These are phyloP conservation scores for Ectemnius cavifrons DNA, from an alignment of 2,888 invertebrate genomes.

Conservation along the genomic window DNA sequence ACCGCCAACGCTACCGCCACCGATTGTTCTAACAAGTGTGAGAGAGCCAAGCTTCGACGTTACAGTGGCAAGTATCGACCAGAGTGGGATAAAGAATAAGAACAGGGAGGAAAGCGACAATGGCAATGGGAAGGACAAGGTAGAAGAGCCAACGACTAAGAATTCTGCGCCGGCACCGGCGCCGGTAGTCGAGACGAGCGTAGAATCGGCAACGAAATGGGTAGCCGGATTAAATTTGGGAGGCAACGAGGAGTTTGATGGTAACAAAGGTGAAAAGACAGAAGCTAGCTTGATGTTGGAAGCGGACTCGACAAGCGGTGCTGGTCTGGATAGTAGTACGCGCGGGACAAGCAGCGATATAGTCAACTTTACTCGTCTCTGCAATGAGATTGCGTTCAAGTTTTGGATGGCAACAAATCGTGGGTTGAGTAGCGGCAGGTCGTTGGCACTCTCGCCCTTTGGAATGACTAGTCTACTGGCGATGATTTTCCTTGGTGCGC, in stretches of 20 bases:
- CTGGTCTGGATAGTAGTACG: constrained; percentile 88
- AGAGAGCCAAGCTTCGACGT: no score
- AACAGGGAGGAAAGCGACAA: no score
- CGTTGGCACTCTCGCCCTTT: constrained; percentile 90
- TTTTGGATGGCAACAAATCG: constrained; percentile 87
- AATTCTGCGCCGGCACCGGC: not conserved
- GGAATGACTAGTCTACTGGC: constrained; percentile 92
- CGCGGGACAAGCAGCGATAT: constrained; percentile 86
- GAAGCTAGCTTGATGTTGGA: no score
- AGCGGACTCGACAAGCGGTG: constrained; percentile 77
- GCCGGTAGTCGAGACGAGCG: not conserved
- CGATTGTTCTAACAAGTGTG: no score
- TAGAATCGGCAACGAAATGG: not conserved
- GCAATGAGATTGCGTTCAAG: constrained; percentile 91
- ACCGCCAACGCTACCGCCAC: no score
- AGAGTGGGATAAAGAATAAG: no score
- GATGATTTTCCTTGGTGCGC: constrained; percentile 93
- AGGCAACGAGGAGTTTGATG: not conserved
- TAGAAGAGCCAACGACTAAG: not conserved
- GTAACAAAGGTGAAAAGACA: no score
- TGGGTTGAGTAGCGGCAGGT: constrained; percentile 86
- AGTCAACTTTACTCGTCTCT: constrained; percentile 87
- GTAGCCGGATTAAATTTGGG: not conserved
- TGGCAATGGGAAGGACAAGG: not conserved
- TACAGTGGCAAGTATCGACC: no score